Evolutionary conservation across 2,888 invertebrate species (phyloP), one percentile per base, ranked within the genome.

Genomic region (Microchrysa polita): DNA sequence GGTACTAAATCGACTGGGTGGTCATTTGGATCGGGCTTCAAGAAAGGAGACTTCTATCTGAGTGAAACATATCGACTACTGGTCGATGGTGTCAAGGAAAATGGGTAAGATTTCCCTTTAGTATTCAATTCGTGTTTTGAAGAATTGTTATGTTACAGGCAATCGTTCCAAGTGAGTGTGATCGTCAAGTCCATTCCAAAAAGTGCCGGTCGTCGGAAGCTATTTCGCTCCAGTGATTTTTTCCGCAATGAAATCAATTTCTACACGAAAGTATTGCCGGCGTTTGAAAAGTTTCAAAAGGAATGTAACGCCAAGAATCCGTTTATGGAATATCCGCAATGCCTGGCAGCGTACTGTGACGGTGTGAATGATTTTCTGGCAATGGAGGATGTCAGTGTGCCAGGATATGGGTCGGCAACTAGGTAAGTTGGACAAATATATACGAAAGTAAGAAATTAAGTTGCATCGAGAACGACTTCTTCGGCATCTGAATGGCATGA

Each of bases 241-340:
- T 93, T 92, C 79, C 84, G 85, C 75, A 92, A 92, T 79, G 92
- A 93, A 83, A 90, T 90, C 0, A 83, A 85, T 69, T 92, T 92
- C 80, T 93, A 92, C 81, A 83, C 78, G 0, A 82, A 81, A 63
- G 79, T 84, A 4, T 74, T 85, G 1, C 83, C 84, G 1, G 81
- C 81, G 1, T 79, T 82, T 60, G 82, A 83, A 59, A 77, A 78
- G 5, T 85, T 84, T 65, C 85, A 84, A 73, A 67, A 76, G 0
- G 75, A 77, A 2, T 79, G 78, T 1, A 74, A 80, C 14, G 79
- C 81, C 0, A 79, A 80, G n/a, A 85, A 88, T 4, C 88, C 89
- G 0, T 89, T 88, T 55, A 82, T 82, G 5, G 87, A 88, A 77
- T 87, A 86, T 74, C 85, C 86, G 0, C 87, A 84, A 76, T 79